phyloP scores from a whole-genome alignment of 1,140 invertebrate species.

The Pogonognathellus flavescens region DNA sequence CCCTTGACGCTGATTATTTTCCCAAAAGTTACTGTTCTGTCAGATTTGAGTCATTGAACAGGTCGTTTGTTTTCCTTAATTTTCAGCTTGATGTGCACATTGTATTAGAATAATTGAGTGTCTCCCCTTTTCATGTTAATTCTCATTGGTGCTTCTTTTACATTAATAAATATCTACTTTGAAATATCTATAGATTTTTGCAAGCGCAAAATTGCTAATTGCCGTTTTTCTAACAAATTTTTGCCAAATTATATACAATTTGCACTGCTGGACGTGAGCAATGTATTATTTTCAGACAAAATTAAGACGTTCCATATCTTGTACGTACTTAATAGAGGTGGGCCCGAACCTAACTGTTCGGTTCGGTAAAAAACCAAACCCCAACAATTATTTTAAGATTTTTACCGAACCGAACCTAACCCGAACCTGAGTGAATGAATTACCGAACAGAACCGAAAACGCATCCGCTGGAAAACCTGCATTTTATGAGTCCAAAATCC shows the following conservation, averaged over 20 bases:
- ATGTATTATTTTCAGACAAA: background rate
- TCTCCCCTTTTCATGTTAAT: background rate
- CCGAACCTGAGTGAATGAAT: too few relatives aligned
- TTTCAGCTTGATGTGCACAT: background rate
- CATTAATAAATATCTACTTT: background rate
- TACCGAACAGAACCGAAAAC: too few relatives aligned
- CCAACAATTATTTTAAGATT: too few relatives aligned
- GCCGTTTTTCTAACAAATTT: constrained; percentile 4
- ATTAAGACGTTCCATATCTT: too few relatives aligned
- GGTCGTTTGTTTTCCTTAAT: background rate
- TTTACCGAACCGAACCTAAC: too few relatives aligned
- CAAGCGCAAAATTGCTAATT: constrained; percentile 14
- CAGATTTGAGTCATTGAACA: background rate
- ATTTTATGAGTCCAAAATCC: too few relatives aligned
- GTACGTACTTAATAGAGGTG: too few relatives aligned
- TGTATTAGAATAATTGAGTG: constrained; percentile 30
- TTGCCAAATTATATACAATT: background rate
- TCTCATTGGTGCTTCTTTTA: background rate
- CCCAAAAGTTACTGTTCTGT: background rate
- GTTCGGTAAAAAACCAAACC: too few relatives aligned
- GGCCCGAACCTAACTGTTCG: too few relatives aligned
- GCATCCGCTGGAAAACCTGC: too few relatives aligned
- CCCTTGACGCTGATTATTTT: background rate
- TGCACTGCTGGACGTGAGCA: constrained; percentile 17
- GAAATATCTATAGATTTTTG: background rate